Conservation (phyloP, 2,113 vertebrate species). For the Lagenorhynchus albirostris region DNA sequence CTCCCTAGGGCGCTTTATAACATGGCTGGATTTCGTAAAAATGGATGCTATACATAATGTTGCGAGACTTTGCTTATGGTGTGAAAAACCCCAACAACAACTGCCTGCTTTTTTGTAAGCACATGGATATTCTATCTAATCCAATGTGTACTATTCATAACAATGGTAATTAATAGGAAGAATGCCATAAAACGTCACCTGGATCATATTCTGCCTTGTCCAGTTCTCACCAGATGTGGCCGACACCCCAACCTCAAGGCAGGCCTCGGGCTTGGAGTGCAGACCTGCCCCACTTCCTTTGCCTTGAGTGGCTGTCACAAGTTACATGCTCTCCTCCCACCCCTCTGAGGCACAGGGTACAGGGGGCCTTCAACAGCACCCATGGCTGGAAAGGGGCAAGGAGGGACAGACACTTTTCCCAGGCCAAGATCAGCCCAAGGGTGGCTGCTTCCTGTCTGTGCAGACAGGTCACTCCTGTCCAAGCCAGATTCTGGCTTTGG, state of each 20-base stretch:
- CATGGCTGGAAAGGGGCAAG: background rate
- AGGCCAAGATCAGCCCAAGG: background rate
- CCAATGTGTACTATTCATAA: background rate
- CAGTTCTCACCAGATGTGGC: no score
- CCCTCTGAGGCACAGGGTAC: background rate
- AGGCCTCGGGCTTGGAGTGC: accelerated
- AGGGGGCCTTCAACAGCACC: background rate
- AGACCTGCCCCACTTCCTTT: background rate
- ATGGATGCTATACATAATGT: background rate
- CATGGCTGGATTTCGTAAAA: background rate
- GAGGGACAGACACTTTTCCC: background rate
- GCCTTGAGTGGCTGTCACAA: background rate
- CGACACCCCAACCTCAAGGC: accelerated
- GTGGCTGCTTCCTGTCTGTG: accelerated
- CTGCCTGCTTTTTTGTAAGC: background rate
- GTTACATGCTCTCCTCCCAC: background rate
- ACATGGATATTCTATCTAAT: background rate
- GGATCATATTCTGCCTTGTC: accelerated
- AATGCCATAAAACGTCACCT: background rate
- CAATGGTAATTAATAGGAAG: background rate
- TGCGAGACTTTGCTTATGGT: background rate
- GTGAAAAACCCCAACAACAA: background rate
- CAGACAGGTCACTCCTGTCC: accelerated
- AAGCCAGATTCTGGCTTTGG: background rate
- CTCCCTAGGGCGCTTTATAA: background rate